phyloP scores from a whole-genome alignment of 2,113 vertebrate species.

The Engraulis encrasicolus region DNA sequence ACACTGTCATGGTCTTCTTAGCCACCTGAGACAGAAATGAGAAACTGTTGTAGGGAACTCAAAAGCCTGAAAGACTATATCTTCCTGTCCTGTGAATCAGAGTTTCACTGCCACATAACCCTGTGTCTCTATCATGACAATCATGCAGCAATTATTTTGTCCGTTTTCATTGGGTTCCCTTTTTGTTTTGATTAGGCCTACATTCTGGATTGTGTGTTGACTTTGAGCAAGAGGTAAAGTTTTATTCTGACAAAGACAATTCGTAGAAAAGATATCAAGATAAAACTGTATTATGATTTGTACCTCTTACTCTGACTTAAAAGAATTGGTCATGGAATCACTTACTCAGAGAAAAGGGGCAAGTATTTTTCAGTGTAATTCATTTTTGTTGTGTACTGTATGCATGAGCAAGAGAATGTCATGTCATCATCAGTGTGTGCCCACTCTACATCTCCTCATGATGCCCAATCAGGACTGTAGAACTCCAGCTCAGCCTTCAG shows the following conservation, averaged over 20 bases:
- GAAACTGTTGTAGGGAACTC: neutral
- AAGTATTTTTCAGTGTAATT: neutral
- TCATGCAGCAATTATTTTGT: constrained; percentile 46
- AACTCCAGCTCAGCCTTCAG: no score
- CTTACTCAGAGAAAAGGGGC: no score
- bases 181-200: constrained; percentile 36
- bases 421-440: neutral
- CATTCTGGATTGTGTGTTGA: constrained; percentile 25
- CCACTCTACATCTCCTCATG: neutral
- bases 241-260: neutral
- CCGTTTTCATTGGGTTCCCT: constrained; percentile 36
- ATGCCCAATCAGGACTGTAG: no score
- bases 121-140: constrained; percentile 54
- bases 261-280: no score
- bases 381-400: neutral
- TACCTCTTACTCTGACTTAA: neutral
- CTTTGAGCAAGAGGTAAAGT: neutral
- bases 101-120: neutral
- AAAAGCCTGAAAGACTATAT: neutral
- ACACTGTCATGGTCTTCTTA: neutral
- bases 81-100: neutral
- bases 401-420: neutral
- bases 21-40: neutral
- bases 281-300: no score
- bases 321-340: neutral